Evolutionary conservation across 2,113 vertebrate species (phyloP).

Genomic region (Calonectris borealis): DNA sequence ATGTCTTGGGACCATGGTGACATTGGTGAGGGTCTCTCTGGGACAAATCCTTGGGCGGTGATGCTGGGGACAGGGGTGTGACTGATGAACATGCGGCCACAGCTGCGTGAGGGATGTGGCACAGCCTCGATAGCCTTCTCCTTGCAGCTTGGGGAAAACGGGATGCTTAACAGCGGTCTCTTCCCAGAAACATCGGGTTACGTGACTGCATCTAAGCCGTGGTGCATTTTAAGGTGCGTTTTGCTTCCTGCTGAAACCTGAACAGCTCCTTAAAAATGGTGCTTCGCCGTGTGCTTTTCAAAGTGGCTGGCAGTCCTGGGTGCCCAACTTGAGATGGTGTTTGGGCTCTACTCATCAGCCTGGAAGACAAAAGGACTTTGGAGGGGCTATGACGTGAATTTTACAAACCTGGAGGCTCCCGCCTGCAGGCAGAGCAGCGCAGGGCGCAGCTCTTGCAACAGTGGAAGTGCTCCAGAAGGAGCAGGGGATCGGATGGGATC

Average conservation of each 20-base stretch:
- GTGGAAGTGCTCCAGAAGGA: not conserved
- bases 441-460: not conserved
- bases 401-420: not conserved
- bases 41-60: not conserved
- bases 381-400: no score
- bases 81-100: accelerated
- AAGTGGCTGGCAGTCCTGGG: not conserved
- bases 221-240: not conserved
- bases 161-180: accelerated
- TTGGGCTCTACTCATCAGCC: not conserved
- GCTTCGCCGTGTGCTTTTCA: not conserved
- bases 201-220: accelerated
- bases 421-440: not conserved
- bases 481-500: accelerated
- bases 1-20: accelerated
- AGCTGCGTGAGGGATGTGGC: no score
- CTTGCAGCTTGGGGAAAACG: no score
- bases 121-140: not conserved
- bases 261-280: no score
- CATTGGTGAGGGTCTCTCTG: not conserved
- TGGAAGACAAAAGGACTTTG: no score
- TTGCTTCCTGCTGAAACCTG: not conserved
- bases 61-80: no score
- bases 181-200: accelerated
- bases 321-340: not conserved